Evolutionary conservation across 1,140 invertebrate species (phyloP).

Genomic region (Cotesia chilonis): DNA sequence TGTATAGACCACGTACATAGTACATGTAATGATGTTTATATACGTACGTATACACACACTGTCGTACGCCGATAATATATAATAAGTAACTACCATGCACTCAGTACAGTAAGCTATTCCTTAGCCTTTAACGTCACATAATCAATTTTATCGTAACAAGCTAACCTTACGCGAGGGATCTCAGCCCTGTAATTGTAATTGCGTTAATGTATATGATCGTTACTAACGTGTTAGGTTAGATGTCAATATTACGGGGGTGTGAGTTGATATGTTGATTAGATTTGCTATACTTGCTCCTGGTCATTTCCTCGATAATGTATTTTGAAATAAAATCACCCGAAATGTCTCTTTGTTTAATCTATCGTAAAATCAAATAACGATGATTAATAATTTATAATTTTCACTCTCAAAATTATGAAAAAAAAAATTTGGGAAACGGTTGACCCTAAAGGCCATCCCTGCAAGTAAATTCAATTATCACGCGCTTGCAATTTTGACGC

Average conservation of each 20-base stretch:
- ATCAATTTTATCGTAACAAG: conserved; percentile 37
- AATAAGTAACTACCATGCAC: neutral
- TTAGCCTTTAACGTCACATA: conserved; percentile 36
- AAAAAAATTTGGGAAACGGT: no score
- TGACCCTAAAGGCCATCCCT: no score
- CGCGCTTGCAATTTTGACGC: no score
- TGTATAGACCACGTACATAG: no score
- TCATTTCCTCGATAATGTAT: neutral
- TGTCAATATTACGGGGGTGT: neutral
- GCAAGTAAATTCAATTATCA: no score
- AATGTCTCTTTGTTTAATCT: neutral
- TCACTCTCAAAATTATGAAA: no score
- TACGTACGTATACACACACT: neutral
- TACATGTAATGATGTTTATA: no score
- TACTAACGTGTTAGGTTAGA: conserved; percentile 27
- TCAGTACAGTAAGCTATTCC: neutral
- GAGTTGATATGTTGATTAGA: neutral
- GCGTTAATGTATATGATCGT: conserved; percentile 39
- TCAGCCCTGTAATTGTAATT: conserved; percentile 40
- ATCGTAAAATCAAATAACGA: no score
- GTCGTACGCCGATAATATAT: neutral
- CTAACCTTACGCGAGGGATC: conserved; percentile 20
- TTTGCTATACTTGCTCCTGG: conserved; percentile 15
- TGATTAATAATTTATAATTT: no score
- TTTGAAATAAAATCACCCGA: neutral